phyloP scores from a whole-genome alignment of 2,797 vertebrate genomes.

The Alca torda region DNA sequence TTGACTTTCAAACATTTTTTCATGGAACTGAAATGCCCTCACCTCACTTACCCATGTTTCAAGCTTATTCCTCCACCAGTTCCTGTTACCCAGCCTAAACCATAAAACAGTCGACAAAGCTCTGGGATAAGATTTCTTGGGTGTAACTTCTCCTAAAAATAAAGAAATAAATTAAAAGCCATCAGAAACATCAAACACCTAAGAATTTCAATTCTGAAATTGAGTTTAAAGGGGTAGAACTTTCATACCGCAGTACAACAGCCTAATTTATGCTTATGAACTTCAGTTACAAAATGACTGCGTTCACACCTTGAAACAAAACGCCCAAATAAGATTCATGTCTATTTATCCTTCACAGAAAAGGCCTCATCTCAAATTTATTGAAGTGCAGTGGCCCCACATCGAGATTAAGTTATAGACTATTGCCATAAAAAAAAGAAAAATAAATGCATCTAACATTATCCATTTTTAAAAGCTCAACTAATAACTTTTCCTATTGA shows the following conservation, averaged over 20 bases:
- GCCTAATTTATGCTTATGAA: neutral
- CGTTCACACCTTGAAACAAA: neutral
- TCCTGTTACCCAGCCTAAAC: conserved; percentile 95
- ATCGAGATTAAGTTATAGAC: neutral
- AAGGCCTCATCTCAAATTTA: neutral
- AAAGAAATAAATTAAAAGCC: neutral
- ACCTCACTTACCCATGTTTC: conserved; percentile 82
- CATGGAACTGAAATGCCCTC: neutral
- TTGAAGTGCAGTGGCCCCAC: neutral
- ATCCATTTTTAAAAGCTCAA: neutral
- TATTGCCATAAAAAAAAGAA: neutral
- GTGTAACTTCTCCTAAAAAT: conserved; percentile 86
- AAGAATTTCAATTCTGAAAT: neutral
- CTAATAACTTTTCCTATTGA: neutral
- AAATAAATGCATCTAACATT: neutral
- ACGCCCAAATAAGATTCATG: neutral
- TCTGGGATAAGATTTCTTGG: conserved; percentile 91
- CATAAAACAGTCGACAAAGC: conserved; percentile 92
- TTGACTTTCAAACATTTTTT: neutral
- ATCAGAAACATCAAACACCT: neutral
- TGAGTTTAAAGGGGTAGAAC: neutral
- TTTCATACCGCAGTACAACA: neutral
- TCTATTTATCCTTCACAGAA: neutral
- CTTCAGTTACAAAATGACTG: neutral
- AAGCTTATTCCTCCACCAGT: conserved; percentile 96